Conservation (phyloP, 2,113 vertebrate species). For the Grus americana region DNA sequence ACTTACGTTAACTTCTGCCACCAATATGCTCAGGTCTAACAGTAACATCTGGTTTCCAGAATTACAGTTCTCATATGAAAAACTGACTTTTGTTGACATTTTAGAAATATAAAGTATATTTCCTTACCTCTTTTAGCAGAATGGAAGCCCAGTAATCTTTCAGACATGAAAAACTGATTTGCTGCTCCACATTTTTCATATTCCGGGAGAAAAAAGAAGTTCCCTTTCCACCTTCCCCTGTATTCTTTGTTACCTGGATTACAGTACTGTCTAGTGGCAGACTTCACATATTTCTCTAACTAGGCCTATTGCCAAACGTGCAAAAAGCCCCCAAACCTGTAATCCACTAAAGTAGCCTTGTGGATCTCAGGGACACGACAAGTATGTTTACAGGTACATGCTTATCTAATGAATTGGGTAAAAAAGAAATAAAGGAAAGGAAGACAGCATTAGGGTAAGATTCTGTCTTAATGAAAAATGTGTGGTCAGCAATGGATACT, state of each 20-base stretch:
- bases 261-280: background rate
- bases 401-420: background rate
- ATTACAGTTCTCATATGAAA: background rate
- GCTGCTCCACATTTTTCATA: background rate
- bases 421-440: background rate
- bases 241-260: background rate
- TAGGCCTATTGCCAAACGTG: background rate
- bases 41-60: background rate
- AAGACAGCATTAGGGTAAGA: background rate
- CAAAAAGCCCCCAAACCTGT: background rate
- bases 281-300: background rate
- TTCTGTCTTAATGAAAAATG: background rate
- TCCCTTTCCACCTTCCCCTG: background rate
- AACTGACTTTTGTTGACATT: background rate
- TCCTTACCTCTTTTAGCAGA: background rate
- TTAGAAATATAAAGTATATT: background rate
- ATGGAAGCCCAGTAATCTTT: background rate
- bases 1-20: background rate
- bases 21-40: background rate
- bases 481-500: background rate
- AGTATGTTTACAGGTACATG: background rate
- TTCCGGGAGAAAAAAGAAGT: background rate
- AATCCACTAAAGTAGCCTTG: background rate
- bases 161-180: background rate
- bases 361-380: background rate